Base-by-base conservation (phyloP, 92 coral and sea anemone species). In the Chrysogorgia sp. region DNA sequence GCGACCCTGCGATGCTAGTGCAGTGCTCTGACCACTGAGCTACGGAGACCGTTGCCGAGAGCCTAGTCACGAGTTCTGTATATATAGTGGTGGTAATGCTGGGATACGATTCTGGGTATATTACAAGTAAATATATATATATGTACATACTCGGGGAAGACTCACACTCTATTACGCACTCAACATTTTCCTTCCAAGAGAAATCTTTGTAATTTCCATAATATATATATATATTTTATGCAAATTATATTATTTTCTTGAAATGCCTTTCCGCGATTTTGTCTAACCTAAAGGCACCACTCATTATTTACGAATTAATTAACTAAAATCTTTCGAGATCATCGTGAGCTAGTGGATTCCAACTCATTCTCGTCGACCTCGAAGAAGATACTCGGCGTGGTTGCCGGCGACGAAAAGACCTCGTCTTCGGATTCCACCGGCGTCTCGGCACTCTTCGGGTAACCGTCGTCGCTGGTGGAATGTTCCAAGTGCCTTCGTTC, bases 261-360 rank as follows among this genome's bases (percentile, higher is more conserved):
- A 47, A 47, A 47, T 47, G n/a, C n/a, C 53, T 47, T 47, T 47
- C n/a, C n/a, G n/a, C n/a, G n/a, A 47, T 7, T 47, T 47, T 47
- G 17, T 47, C 15, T n/a, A 47, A 2, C 53, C 2, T 15, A 47
- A 2, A 47, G 53, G n/a, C 17, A 15, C 14, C 53, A 7, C 53
- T 7, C 2, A 47, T 15, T 47, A 12, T 47, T 7, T 47, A n/a
- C 15, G 15, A 12, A 47, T 2, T 37, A 37, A n/a, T 12, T 4
- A 47, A 47, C 2, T 47, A 15, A 15, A 47, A 47, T 7, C 7
- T 47, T 15, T 47, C 53, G 17, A 7, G 53, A 2, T 71, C 78
- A 71, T 34, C 52, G 78, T 7, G 78, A 71, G 23, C 78, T 71
- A 20, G 78, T 71, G 21, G 58, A 53, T 14, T 71, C 78, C 63